Base-by-base conservation (phyloP, 2,797 vertebrate species). In the Peromyscus aztecus region DNA sequence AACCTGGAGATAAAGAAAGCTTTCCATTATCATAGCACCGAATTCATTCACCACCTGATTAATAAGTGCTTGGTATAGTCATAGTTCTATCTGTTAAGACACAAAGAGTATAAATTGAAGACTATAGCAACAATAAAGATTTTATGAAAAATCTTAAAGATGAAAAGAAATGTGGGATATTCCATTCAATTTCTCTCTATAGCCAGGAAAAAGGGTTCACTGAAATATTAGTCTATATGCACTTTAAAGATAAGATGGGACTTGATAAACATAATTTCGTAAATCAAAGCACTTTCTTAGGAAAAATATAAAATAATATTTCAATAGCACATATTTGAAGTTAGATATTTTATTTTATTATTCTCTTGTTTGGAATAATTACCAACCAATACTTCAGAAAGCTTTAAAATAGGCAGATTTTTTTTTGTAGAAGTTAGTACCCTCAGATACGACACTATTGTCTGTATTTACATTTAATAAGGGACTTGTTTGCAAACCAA, bases 121-220 rank as follows among this genome's bases (percentile, higher is more conserved):
- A 95, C 31, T 34, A n/a, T 21, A 52, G 9, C 21, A 73, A 82
- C 4, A 88, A 61, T 65, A 88, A 55, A 34, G 4, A 3, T 69
- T 95, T 94, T 55, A 49, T 71, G 23, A 92, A 93, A 67, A 77
- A 52, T 55, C 63, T 43, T 71, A 55, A 94, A 71, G 73, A 59
- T 13, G 27, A 81, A 92, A 21, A 34, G 12, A 49, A 86, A 7
- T 67, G 46, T 23, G 37, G 23, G 31, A 43, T 90, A 7, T 46
- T 89, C 29, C 27, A 52, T 61, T 63, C 9, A 86, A 27, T 86
- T 27, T 63, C 63, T 55, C 34, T 65, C 23, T 46, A 69, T 4
- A 76, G 29, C 5, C 67, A 37, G 19, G 29, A 27, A 55, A 49
- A 85, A 81, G 1, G 1, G 77, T 78, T 94, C 31, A 29, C 2